These are phyloP conservation scores for Polypedilum pembai DNA, from an alignment of 1,140 invertebrate species.

Conservation along the genomic window DNA sequence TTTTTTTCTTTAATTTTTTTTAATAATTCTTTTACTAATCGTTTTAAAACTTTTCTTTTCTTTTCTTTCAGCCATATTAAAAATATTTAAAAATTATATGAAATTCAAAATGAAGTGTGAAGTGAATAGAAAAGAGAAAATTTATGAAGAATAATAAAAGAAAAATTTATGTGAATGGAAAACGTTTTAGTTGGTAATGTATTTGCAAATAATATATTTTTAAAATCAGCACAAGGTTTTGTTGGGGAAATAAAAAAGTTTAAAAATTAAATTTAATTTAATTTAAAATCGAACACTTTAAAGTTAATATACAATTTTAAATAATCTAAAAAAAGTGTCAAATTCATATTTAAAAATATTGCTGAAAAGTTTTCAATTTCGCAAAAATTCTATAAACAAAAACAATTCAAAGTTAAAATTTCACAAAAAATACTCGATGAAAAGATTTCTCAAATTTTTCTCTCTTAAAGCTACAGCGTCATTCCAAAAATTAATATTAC, in stretches of 20 bases:
- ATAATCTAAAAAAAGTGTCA: no score
- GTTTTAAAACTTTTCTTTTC: neutral
- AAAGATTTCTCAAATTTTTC: neutral
- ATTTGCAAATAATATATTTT: no score
- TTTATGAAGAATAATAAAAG: neutral
- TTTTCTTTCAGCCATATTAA: neutral
- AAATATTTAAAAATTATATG: neutral
- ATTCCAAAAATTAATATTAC: neutral
- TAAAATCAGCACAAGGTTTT: no score
- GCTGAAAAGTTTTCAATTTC: no score
- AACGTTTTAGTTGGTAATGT: no score
- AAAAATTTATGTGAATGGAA: no score
- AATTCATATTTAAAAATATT: no score
- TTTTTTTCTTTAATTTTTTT: neutral
- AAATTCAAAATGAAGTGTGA: conserved; percentile 3
- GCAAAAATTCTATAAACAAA: no score
- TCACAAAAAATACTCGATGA: neutral
- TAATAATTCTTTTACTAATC: neutral
- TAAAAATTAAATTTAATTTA: no score
- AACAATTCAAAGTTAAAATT: neutral
- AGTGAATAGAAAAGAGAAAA: neutral
- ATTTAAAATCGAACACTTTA: no score
- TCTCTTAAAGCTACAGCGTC: neutral
- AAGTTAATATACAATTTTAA: no score
- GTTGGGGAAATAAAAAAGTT: no score